These are phyloP conservation scores for Pteronura brasiliensis DNA, from an alignment of 2,113 vertebrate species.

Conservation along the genomic window DNA sequence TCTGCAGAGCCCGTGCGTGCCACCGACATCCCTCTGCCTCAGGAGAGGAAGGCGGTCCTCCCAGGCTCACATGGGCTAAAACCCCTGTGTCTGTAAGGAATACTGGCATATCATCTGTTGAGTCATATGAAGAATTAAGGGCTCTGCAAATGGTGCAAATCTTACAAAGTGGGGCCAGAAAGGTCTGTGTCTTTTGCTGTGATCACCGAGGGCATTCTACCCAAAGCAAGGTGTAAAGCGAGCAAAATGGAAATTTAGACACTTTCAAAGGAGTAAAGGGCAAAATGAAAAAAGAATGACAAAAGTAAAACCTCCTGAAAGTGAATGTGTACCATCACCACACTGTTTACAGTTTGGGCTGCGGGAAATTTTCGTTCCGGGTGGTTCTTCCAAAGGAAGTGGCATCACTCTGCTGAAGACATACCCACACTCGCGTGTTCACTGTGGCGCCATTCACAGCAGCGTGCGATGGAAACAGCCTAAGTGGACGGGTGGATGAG, in stretches of 20 bases:
- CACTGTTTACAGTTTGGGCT: background rate
- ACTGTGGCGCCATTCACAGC: rapidly evolving
- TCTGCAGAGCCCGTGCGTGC: rapidly evolving
- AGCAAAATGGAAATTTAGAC: background rate
- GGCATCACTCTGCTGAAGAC: too few species aligned
- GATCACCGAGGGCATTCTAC: rapidly evolving
- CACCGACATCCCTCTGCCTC: rapidly evolving
- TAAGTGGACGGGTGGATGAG: rapidly evolving
- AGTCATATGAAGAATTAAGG: rapidly evolving
- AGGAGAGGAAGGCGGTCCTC: rapidly evolving
- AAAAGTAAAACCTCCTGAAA: background rate
- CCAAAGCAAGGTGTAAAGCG: background rate
- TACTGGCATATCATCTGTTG: rapidly evolving
- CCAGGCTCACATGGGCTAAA: rapidly evolving
- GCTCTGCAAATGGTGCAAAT: rapidly evolving
- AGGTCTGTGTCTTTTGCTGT: rapidly evolving
- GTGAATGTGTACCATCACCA: background rate
- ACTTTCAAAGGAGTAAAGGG: background rate
- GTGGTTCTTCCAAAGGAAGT: background rate
- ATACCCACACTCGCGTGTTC: rapidly evolving
- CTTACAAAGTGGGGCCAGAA: background rate
- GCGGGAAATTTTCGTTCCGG: too few species aligned
- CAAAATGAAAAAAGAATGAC: background rate
- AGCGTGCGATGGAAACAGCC: too few species aligned
- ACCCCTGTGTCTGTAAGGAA: rapidly evolving